Evolutionary conservation across 2,888 invertebrate genomes (phyloP), one percentile per base, ranked within the genome.

Genomic region (Limnephilus auricula): DNA sequence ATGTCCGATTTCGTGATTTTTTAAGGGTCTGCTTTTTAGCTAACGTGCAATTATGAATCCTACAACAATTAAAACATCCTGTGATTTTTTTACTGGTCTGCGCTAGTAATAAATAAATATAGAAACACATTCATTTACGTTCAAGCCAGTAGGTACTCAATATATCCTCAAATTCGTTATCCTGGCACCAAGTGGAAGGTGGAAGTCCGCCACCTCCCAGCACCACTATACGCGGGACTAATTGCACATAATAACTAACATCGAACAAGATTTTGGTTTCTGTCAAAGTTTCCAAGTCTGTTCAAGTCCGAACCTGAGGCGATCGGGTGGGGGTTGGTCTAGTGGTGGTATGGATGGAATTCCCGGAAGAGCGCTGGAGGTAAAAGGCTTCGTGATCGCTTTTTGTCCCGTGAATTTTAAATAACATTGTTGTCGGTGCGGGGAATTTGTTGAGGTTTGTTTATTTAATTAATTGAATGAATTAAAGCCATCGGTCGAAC

Each of bases 331-430:
- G 40, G 83, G 13, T 40, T 32, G 30, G 82, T 31, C 3, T 82
- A 79, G 32, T 15, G n/a, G 78, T 12, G 85, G 45, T 32, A 50
- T 79, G 45, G 50, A 50, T 79, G 45, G 83, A 78, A 65, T 78
- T 50, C 86, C n/a, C 13, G 34, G 40, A 87, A 82, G 82, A 45
- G 25, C 79, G 87, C 50, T 18, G 65, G n/a, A 45, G 30, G 40
- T 37, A 37, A n/a, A 65, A 45, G 50, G 78, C 80, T 94, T 94
- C 94, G 94, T 94, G 94, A 94, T 93, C 94, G 93, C 93, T 93
- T 89, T 50, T 87, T 87, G 34, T 50, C 65, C 50, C 12, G 50
- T 50, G 87, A 87, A 87, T 87, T 31, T 87, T 87, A 87, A 65
- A 65, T 65, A 65, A 65, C 50, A 65, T 65, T 18, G 15, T 30